phyloP scores from a whole-genome alignment of 2,113 vertebrate species.

The Nanorana parkeri region DNA sequence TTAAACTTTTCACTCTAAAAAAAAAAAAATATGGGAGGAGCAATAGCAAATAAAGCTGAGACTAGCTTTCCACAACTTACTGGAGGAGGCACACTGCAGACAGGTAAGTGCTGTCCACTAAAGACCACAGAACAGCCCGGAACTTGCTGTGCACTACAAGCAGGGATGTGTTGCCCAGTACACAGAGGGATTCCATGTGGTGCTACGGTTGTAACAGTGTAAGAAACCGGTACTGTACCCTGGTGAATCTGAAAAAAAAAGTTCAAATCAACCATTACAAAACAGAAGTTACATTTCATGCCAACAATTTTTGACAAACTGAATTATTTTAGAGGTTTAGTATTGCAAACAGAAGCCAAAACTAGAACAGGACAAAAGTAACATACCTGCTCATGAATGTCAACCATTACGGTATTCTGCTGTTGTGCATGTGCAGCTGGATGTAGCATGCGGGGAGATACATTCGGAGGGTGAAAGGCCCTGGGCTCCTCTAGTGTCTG shows the following conservation, averaged over 20 bases:
- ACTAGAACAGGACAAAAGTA: too few species aligned
- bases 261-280: neutral
- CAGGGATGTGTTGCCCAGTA: conserved; percentile 92
- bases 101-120: conserved; percentile 95
- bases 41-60: neutral
- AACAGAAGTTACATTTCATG: neutral
- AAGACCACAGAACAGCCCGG: conserved; percentile 95
- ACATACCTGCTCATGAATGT: conserved; percentile 92
- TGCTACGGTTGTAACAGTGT: conserved; percentile 90
- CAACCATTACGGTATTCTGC: conserved; percentile 91
- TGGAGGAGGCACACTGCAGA: conserved; percentile 88
- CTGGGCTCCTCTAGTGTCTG: conserved; percentile 90
- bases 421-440: conserved; percentile 90
- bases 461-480: conserved; percentile 90
- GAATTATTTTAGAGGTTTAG: too few species aligned
- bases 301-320: too few species aligned
- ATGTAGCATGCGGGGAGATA: conserved; percentile 91
- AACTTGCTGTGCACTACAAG: conserved; percentile 91
- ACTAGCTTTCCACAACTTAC: conserved; percentile 69
- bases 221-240: conserved; percentile 91
- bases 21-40: neutral
- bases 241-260: conserved; percentile 83
- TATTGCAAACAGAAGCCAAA: neutral
- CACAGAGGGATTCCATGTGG: conserved; percentile 92
- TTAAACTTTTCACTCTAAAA: too few species aligned